Conservation (phyloP, 64 coral and sea anemone species). For the Astreopora myriophthalma region DNA sequence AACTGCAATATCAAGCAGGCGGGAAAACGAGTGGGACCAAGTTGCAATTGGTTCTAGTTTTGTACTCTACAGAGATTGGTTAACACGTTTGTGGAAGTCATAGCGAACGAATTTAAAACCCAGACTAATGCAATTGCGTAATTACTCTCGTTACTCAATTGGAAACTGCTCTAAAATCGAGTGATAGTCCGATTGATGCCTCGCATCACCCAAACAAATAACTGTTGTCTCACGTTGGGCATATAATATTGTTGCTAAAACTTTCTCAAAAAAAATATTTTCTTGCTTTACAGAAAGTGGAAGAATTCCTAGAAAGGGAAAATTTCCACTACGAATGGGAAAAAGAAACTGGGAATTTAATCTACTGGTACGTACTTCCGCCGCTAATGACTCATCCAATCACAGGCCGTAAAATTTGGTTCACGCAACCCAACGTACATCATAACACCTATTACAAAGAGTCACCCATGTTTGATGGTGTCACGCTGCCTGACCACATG, state of each 20-base stretch:
- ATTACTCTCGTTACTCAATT: too few relatives aligned
- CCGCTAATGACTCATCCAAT: conserved; percentile 71
- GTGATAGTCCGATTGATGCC: too few relatives aligned
- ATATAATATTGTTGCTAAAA: not conserved
- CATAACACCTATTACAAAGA: conserved; percentile 88
- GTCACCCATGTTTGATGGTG: conserved; percentile 78
- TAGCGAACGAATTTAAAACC: too few relatives aligned
- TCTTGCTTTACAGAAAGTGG: conserved; percentile 59
- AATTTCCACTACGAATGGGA: conserved; percentile 77
- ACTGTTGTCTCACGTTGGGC: not conserved
- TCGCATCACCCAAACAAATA: too few relatives aligned
- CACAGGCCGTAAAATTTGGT: conserved; percentile 90
- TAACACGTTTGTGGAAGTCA: too few relatives aligned
- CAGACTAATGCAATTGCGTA: too few relatives aligned
- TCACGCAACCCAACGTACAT: conserved; percentile 79
- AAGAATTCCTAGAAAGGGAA: conserved; percentile 55
- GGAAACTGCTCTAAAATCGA: too few relatives aligned
- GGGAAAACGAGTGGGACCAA: too few relatives aligned
- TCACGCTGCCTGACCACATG: conserved; percentile 57
- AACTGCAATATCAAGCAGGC: too few relatives aligned
- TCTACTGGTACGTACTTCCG: conserved; percentile 75
- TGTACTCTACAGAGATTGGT: too few relatives aligned
- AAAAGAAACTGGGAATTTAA: conserved; percentile 47
- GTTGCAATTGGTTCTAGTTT: too few relatives aligned
- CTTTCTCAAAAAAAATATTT: not conserved